A percentile compares a stretch with the other conserved stretches of the same genome.
These are phyloP conservation scores for Cnemophilus loriae DNA, from an alignment of 2,113 vertebrate genomes.

Conservation along the genomic window DNA sequence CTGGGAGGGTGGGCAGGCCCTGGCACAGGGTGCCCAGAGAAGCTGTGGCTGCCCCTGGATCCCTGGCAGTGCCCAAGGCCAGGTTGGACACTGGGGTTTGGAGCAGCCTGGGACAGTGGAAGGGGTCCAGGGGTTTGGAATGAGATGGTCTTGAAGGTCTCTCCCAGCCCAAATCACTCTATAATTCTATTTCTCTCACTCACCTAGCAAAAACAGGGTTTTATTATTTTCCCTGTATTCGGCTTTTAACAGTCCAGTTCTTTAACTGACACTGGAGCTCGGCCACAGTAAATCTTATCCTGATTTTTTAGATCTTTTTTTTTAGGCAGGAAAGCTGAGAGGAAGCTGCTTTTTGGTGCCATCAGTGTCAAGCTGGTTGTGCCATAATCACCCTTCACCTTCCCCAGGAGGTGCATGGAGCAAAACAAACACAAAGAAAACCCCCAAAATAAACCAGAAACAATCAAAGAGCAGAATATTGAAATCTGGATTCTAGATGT, in stretches of 20 bases:
- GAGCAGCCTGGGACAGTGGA: not conserved
- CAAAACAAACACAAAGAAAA: not conserved
- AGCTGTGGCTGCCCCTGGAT: not conserved
- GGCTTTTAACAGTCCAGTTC: not conserved
- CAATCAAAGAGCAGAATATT: not conserved
- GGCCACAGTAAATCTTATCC: not conserved
- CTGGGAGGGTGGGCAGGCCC: not conserved
- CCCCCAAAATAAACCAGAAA: not conserved
- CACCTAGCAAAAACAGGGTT: not conserved
- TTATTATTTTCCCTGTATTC: not conserved
- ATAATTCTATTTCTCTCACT: not conserved
- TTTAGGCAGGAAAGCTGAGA: not conserved
- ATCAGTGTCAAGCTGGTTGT: not conserved
- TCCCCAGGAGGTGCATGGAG: not conserved
- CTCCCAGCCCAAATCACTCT: not conserved
- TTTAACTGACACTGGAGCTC: not conserved
- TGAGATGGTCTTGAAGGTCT: not conserved
- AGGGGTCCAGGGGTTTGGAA: not conserved
- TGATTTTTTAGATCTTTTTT: not conserved
- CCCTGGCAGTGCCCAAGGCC: not conserved
- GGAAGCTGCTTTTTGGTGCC: not conserved
- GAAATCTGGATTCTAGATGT: not conserved
- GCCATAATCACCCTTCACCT: accelerated
- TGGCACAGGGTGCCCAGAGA: not conserved
- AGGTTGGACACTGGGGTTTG: not conserved